A percentile compares a stretch with the other conserved stretches of the same genome.
These are phyloP conservation scores for Phacellophora camtschatica DNA, from an alignment of 30 jellyfish, hydroid and myxozoan genomes.

Conservation along the genomic window DNA sequence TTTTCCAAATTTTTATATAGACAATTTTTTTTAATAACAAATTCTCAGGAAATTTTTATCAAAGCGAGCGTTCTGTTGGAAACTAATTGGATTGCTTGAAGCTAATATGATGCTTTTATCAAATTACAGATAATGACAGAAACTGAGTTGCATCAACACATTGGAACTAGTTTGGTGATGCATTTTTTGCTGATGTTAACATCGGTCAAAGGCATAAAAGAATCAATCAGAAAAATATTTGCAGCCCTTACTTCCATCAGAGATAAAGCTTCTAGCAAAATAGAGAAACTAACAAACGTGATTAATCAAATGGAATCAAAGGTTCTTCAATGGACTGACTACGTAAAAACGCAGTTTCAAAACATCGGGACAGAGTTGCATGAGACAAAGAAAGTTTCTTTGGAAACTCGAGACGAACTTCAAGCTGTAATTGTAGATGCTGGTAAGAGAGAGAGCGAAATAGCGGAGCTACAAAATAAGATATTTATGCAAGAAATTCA, in stretches of 20 bases:
- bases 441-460: not conserved
- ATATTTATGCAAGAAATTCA: slow-evolving; percentile 10
- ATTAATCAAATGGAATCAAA: slow-evolving; percentile 2
- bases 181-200: slow-evolving; percentile 7
- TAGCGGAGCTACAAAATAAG: not conserved
- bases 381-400: not conserved
- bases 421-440: not conserved
- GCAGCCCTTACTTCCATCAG: not conserved
- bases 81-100: too few relatives aligned
- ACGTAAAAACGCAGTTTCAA: not conserved
- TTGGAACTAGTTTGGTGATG: not conserved
- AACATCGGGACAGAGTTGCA: not conserved
- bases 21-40: too few relatives aligned
- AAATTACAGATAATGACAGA: slow-evolving; percentile 11
- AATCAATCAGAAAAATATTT: not conserved
- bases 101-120: too few relatives aligned
- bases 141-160: not conserved
- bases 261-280: not conserved
- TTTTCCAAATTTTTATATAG: too few relatives aligned
- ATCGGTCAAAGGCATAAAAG: not conserved
- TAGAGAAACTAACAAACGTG: not conserved
- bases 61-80: too few relatives aligned
- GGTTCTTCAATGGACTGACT: slow-evolving; percentile 29
- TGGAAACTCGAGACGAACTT: not conserved
- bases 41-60: too few relatives aligned